phyloP scores from a whole-genome alignment of 2,888 invertebrate genomes.

The Caradrina kadenii region DNA sequence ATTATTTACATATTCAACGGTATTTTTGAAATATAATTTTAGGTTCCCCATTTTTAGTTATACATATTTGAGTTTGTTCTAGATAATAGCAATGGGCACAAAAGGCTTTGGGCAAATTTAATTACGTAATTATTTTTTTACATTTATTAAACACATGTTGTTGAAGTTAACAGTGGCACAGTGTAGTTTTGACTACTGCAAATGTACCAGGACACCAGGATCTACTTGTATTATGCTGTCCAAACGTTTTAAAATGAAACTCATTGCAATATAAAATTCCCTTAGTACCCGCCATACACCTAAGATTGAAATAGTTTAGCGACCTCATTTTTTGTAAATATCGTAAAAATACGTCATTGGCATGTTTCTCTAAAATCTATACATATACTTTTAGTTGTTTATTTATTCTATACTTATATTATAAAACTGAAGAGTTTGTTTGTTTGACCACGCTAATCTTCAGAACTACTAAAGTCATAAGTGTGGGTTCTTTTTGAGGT shows the following conservation, averaged over 20 bases:
- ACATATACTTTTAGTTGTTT: not conserved
- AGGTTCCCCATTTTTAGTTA: not conserved
- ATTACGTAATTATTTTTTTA: no score
- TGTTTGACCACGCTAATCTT: no score
- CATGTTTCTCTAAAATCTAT: not conserved
- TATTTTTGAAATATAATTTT: not conserved
- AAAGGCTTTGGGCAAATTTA: not conserved
- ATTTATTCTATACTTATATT: not conserved
- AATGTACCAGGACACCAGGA: not conserved
- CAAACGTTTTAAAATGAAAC: not conserved
- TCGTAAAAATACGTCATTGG: constrained; percentile 50
- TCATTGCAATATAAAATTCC: not conserved
- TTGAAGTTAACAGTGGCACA: not conserved
- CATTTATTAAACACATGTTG: no score
- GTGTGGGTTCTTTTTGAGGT: no score
- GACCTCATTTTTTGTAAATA: constrained; percentile 55
- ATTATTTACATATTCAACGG: not conserved
- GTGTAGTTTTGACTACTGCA: not conserved
- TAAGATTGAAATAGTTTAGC: constrained; percentile 45
- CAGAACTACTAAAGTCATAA: no score
- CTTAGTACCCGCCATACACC: not conserved
- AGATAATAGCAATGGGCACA: not conserved
- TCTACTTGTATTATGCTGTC: not conserved
- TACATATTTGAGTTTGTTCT: not conserved
- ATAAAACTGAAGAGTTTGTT: no score